Evolutionary conservation across 2,888 invertebrate species (phyloP).

Genomic region (Meiosimyza decipiens): DNA sequence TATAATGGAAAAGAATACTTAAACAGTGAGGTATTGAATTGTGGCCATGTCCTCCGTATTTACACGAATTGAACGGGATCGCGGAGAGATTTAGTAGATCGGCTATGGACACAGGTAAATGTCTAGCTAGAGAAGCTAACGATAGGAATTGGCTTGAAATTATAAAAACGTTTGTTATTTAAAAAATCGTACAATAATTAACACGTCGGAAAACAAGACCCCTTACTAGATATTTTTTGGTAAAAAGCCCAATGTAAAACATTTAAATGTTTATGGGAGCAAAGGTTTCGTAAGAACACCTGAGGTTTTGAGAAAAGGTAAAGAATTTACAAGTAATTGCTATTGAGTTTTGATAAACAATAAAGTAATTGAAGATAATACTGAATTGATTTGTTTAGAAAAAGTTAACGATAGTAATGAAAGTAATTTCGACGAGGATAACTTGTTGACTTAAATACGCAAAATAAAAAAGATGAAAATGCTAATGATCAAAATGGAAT

Average conservation of each 20-base stretch:
- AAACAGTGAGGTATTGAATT: not conserved
- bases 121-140: not conserved
- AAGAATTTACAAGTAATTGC: not conserved
- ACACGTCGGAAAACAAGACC: no score
- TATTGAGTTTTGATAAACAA: conserved; percentile 22
- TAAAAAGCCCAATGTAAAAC: conserved; percentile 26
- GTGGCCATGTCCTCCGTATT: not conserved
- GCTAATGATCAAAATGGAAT: not conserved
- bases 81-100: not conserved
- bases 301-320: not conserved
- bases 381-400: conserved; percentile 43
- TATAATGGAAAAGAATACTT: conserved; percentile 19
- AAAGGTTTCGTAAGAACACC: conserved; percentile 29
- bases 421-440: no score
- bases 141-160: conserved; percentile 10
- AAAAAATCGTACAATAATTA: not conserved
- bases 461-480: conserved; percentile 32
- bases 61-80: not conserved
- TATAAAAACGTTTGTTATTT: not conserved
- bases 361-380: conserved; percentile 48
- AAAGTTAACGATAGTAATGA: conserved; percentile 14
- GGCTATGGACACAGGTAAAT: conserved; percentile 17
- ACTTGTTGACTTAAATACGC: not conserved
- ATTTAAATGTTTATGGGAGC: conserved; percentile 31
- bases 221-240: not conserved